Evolutionary conservation across 2,888 invertebrate genomes (phyloP).

Genomic region (Oegoconia quadripuncta): DNA sequence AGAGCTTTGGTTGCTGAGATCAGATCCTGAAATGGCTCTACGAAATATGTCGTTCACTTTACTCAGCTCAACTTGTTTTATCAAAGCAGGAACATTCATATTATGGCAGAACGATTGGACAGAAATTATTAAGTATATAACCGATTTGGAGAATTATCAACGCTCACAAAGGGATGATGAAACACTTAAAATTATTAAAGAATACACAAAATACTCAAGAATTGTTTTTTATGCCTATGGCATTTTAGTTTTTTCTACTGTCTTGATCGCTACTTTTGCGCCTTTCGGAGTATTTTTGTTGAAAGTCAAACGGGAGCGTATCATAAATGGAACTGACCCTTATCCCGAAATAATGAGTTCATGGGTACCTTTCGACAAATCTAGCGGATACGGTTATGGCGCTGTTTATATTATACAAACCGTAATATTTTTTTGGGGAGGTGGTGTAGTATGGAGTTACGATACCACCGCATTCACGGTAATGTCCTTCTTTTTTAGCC

Average conservation of each 20-base stretch:
- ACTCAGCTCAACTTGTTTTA: constrained; percentile 54
- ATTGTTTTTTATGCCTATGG: constrained; percentile 54
- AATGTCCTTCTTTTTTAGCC: constrained; percentile 64
- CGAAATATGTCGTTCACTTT: constrained; percentile 56
- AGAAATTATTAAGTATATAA: constrained; percentile 42
- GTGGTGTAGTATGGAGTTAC: constrained; percentile 57
- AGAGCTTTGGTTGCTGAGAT: constrained; percentile 53
- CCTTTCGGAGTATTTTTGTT: constrained; percentile 45
- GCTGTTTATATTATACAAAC: constrained; percentile 39
- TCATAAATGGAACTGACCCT: constrained; percentile 38
- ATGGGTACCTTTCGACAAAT: constrained; percentile 57
- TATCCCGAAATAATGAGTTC: constrained; percentile 66
- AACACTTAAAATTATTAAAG: constrained; percentile 32
- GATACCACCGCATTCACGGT: constrained; percentile 59
- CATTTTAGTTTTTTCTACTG: constrained; percentile 48
- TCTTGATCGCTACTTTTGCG: constrained; percentile 48
- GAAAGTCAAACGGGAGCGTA: constrained; percentile 29
- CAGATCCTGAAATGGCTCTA: constrained; percentile 44
- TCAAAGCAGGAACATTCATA: constrained; percentile 53
- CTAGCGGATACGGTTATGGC: constrained; percentile 50
- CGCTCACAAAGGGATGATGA: constrained; percentile 30
- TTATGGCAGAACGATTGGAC: constrained; percentile 52
- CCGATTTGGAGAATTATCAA: constrained; percentile 43
- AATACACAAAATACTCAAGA: constrained; percentile 54
- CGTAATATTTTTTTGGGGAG: constrained; percentile 55